Evolutionary conservation across 1,140 invertebrate species (phyloP).

Genomic region (Neuroterus valhalla): DNA sequence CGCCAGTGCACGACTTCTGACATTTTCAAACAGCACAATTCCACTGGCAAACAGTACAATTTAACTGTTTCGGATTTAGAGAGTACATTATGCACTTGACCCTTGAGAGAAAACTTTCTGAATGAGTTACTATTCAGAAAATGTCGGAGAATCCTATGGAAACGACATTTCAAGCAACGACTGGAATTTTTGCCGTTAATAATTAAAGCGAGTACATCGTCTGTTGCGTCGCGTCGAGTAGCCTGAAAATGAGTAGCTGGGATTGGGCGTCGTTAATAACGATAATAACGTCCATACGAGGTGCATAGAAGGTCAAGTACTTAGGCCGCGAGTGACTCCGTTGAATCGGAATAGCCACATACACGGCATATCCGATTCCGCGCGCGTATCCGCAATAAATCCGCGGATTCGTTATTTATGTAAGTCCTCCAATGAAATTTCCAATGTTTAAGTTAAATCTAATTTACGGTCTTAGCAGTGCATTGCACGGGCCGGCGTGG

Average conservation of each 20-base stretch:
- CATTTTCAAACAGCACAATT: too few relatives aligned
- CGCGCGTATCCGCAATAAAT: constrained; percentile 39
- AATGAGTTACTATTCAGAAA: too few relatives aligned
- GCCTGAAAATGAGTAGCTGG: background rate
- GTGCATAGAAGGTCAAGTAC: constrained; percentile 13
- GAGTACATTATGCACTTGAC: too few relatives aligned
- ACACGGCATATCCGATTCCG: constrained; percentile 46
- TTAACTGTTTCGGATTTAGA: too few relatives aligned
- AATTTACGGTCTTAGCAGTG: constrained; percentile 57
- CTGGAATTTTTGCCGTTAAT: background rate
- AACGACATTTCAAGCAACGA: background rate
- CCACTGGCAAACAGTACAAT: too few relatives aligned
- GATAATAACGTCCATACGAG: constrained; percentile 5
- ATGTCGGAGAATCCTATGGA: background rate
- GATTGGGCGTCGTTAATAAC: constrained; percentile 15
- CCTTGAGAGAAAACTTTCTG: too few relatives aligned
- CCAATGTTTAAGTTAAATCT: constrained; percentile 60
- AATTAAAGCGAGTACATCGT: background rate
- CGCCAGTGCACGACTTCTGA: too few relatives aligned
- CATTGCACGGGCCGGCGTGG: constrained; percentile 1
- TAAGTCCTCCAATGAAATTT: constrained; percentile 55
- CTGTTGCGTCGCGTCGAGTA: background rate
- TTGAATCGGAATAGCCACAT: constrained; percentile 14
- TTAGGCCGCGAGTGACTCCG: constrained; percentile 2
- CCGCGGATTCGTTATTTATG: constrained; percentile 55